phyloP scores from a whole-genome alignment of 2,113 vertebrate genomes.

The Paradoxurus hermaphroditus region DNA sequence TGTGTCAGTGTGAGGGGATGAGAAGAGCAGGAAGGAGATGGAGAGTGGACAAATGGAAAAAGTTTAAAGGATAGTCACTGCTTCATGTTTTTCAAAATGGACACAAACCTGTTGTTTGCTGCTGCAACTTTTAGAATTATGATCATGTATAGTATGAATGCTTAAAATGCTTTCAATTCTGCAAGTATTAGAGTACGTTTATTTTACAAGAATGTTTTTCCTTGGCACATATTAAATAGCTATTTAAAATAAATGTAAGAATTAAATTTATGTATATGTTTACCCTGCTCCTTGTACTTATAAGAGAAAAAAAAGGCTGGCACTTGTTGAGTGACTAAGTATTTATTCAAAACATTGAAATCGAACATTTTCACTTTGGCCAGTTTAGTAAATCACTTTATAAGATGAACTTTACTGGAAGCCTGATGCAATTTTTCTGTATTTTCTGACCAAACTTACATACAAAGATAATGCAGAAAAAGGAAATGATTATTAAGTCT shows the following conservation, averaged over 20 bases:
- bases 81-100: neutral
- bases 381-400: neutral
- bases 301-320: neutral
- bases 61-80: neutral
- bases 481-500: neutral
- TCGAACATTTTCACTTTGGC: neutral
- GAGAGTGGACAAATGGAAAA: neutral
- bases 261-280: neutral
- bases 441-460: neutral
- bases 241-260: neutral
- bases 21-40: neutral
- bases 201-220: neutral
- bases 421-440: neutral
- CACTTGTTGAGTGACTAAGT: neutral
- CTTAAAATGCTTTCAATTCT: neutral
- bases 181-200: neutral
- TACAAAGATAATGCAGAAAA: neutral
- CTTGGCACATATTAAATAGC: neutral
- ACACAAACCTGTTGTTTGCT: neutral
- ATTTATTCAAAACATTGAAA: neutral
- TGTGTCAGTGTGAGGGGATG: neutral
- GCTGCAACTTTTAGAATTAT: neutral
- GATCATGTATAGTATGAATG: neutral
- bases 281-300: neutral
- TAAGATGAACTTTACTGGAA: neutral